Evolutionary conservation across 2,113 vertebrate genomes (phyloP).

Genomic region (Illadopsis cleaveri): DNA sequence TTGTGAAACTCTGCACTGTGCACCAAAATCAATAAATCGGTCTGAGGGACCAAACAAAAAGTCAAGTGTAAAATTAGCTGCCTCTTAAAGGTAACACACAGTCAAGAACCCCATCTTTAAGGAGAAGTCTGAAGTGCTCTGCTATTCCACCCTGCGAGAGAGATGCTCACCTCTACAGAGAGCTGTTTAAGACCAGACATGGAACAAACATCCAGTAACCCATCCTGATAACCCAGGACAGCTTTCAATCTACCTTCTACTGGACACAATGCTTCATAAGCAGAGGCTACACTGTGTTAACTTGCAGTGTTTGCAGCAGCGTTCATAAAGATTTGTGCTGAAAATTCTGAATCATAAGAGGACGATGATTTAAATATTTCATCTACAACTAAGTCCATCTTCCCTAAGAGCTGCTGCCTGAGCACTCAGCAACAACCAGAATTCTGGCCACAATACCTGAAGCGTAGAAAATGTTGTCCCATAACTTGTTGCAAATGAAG

Average conservation of each 20-base stretch:
- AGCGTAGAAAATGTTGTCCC: background rate
- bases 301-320: background rate
- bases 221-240: background rate
- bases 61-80: background rate
- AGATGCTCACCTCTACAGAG: background rate
- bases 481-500: background rate
- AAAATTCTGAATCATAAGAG: background rate
- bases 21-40: background rate
- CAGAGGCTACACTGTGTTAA: background rate
- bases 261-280: background rate
- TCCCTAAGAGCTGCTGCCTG: background rate
- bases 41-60: background rate
- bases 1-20: background rate
- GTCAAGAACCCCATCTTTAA: background rate
- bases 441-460: background rate
- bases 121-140: background rate
- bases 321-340: background rate
- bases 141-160: background rate
- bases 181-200: background rate
- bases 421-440: background rate
- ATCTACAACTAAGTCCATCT: background rate
- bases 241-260: background rate
- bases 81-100: background rate
- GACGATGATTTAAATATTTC: background rate
- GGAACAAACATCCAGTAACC: background rate